Conservation (phyloP, 2,888 invertebrate species). For the Leucophenga maculata region DNA sequence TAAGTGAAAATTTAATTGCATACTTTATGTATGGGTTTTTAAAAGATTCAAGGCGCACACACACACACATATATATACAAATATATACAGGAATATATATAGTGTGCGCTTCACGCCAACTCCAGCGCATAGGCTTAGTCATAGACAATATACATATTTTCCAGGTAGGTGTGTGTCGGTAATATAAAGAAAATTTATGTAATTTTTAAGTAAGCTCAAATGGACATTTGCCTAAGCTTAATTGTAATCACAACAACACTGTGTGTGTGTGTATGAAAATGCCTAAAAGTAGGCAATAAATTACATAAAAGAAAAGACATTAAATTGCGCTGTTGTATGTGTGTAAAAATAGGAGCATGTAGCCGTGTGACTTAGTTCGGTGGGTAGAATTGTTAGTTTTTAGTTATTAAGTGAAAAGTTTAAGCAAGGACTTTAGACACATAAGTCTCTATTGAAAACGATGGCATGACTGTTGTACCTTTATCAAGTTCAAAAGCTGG, state of each 20-base stretch:
- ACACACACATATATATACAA: neutral
- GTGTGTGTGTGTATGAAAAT: slow-evolving; percentile 35
- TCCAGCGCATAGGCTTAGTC: slow-evolving; percentile 46
- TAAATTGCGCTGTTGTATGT: neutral
- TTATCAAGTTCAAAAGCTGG: no score
- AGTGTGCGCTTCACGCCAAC: neutral
- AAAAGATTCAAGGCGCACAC: slow-evolving; percentile 45
- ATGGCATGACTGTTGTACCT: no score
- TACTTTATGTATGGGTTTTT: slow-evolving; percentile 68
- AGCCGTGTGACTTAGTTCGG: no score
- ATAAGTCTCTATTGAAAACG: no score
- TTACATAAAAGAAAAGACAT: slow-evolving; percentile 39
- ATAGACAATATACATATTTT: slow-evolving; percentile 1
- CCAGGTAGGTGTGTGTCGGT: neutral
- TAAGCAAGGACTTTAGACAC: no score
- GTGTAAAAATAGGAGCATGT: no score
- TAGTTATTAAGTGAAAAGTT: no score
- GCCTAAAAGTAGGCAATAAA: slow-evolving; percentile 66
- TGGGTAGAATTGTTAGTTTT: no score
- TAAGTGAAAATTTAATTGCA: slow-evolving; percentile 72
- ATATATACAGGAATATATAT: neutral
- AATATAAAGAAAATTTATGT: slow-evolving; percentile 67
- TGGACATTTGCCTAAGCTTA: slow-evolving; percentile 47
- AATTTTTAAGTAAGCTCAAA: slow-evolving; percentile 64
- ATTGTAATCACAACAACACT: slow-evolving; percentile 44